Base-by-base conservation (phyloP, 2,888 invertebrate species). In the Drosophila anomelani region DNA sequence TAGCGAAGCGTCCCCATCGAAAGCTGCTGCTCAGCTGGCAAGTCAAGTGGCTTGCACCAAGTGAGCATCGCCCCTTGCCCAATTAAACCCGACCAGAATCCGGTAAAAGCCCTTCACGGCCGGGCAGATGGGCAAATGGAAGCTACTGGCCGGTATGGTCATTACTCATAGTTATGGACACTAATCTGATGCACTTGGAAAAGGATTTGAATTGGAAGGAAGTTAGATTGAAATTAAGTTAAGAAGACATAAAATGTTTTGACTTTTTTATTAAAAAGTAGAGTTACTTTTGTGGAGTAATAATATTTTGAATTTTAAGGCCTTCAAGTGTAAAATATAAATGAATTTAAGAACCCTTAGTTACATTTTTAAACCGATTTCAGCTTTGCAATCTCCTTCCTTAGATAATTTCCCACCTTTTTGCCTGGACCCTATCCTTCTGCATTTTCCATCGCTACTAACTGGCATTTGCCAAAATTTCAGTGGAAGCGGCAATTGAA, bases 401-500 rank as follows among this genome's bases (percentile, higher is more conserved):
- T 26, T 0, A n/a, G 26, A 6, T 47, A 32, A 17, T 6, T 12
- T 29, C 12, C 12, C 13, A 49, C 17, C 32, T 4, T 32, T 13
- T 51, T 1, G 9, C 9, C 20, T 20, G 8, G 2, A 34, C 13
- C 2, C 20, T 15, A 9, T 5, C 5, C 34, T 36, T 0, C 1
- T 34, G 9, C 3, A 51, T 36, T 36, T 51, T 51, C 15, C 34
- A 36, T 20, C 34, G 23, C 15, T 36, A 51, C 15, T 23, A 36
- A 51, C 77, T 77, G 75, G 67, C 69, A 80, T 20, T 36, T 85
- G 77, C 77, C 71, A 78, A 81, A 81, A 69, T 75, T 78, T 46
- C 77, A 79, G 73, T 79, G 76, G 67, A 75, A 75, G 71, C 73
- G 54, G 70, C 84, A 83, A 86, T 86, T 81, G 81, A 83, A 86